Conservation (phyloP, 2,888 invertebrate genomes). For the Erynnis tages region DNA sequence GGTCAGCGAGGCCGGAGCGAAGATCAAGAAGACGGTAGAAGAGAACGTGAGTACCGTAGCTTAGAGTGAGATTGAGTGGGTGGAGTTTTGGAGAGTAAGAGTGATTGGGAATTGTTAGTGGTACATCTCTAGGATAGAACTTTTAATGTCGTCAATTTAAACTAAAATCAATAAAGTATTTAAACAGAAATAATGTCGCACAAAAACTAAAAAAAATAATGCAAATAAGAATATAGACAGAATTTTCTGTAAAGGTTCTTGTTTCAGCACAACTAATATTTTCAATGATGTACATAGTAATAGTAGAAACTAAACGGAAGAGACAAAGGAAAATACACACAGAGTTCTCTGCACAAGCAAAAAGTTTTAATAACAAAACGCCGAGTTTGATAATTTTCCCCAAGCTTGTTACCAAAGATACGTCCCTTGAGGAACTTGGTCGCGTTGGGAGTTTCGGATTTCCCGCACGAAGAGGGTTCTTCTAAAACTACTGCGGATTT, state of each 20-base stretch:
- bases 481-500: conserved; percentile 5
- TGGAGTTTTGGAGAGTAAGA: neutral
- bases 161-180: no score
- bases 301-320: no score
- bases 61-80: neutral
- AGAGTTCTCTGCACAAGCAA: neutral
- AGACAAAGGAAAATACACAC: no score
- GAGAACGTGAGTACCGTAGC: conserved; percentile 89
- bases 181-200: no score
- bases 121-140: no score
- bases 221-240: no score
- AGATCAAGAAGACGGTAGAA: conserved; percentile 97
- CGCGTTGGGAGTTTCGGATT: conserved; percentile 1
- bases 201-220: no score
- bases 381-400: neutral
- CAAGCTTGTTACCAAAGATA: conserved; percentile 13
- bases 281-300: no score
- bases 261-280: no score
- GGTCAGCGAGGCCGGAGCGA: conserved; percentile 93
- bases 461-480: neutral
- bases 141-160: no score
- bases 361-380: conserved; percentile 12
- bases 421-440: conserved; percentile 6
- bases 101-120: neutral
- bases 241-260: no score